phyloP scores from a whole-genome alignment of 64 coral and sea anemone species.

The Cladopsammia gracilis region DNA sequence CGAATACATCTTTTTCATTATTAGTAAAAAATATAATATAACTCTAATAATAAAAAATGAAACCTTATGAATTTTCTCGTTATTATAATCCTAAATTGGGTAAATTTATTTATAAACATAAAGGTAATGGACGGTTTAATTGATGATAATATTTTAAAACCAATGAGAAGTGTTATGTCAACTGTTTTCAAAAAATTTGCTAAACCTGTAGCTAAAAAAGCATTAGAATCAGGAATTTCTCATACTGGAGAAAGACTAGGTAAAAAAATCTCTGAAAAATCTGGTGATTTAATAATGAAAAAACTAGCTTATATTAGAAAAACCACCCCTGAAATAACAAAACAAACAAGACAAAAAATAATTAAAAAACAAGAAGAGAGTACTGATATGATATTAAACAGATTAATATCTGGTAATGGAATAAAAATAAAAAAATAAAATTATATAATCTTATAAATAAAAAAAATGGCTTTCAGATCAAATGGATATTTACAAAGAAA shows the following conservation, averaged over 20 bases:
- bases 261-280: neutral
- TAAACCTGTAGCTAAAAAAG: neutral
- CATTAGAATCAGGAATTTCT: neutral
- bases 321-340: too few species aligned
- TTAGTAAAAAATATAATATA: neutral
- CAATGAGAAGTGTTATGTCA: neutral
- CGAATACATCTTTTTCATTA: neutral
- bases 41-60: neutral
- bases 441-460: neutral
- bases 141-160: neutral
- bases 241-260: neutral
- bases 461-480: conserved; percentile 26
- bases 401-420: neutral
- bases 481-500: neutral
- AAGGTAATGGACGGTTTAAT: neutral
- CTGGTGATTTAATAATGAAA: neutral
- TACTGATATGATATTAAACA: neutral
- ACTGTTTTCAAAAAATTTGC: neutral
- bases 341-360: neutral
- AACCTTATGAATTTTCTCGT: neutral
- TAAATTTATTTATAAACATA: neutral
- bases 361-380: neutral
- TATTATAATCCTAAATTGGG: neutral
- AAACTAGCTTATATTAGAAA: neutral
- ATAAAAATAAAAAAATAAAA: conserved; percentile 6